Evolutionary conservation across 2,888 invertebrate genomes (phyloP).

Genomic region (Volucella inanis): DNA sequence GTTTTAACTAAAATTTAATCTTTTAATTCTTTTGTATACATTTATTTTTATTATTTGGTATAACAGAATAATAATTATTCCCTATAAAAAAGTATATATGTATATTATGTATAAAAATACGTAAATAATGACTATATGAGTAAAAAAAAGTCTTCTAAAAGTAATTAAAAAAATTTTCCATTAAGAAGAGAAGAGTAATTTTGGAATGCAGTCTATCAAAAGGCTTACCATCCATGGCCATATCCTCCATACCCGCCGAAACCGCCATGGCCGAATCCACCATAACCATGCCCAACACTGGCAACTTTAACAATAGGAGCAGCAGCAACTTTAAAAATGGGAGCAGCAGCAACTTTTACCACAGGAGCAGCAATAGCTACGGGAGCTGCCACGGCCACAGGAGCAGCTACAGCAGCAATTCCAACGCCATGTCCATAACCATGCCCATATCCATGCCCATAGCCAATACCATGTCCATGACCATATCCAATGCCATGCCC

Average conservation of each 20-base stretch:
- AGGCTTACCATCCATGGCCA: constrained; percentile 78
- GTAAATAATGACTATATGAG: constrained; percentile 34
- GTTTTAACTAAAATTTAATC: neutral
- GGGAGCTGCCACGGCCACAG: constrained; percentile 76
- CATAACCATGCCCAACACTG: constrained; percentile 60
- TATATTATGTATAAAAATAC: constrained; percentile 43
- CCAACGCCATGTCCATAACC: constrained; percentile 76
- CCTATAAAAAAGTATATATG: constrained; percentile 40
- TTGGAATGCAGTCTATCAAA: constrained; percentile 76
- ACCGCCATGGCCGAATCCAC: constrained; percentile 87
- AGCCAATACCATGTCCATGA: constrained; percentile 49
- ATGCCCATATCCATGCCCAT: constrained; percentile 53
- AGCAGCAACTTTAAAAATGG: constrained; percentile 36
- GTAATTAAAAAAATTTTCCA: constrained; percentile 1
- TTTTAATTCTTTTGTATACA: constrained; percentile 24
- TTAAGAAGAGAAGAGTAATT: constrained; percentile 84
- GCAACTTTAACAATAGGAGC: constrained; percentile 65
- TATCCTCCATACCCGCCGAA: constrained; percentile 84
- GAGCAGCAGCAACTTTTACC: constrained; percentile 74
- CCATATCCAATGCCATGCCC: constrained; percentile 42
- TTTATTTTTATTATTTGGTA: constrained; percentile 67
- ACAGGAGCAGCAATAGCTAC: constrained; percentile 76
- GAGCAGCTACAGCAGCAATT: constrained; percentile 76
- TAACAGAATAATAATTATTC: constrained; percentile 47
- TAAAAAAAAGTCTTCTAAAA: constrained; percentile 76